phyloP scores from a whole-genome alignment of 2,797 vertebrate genomes.

The Acipenser oxyrinchus region DNA sequence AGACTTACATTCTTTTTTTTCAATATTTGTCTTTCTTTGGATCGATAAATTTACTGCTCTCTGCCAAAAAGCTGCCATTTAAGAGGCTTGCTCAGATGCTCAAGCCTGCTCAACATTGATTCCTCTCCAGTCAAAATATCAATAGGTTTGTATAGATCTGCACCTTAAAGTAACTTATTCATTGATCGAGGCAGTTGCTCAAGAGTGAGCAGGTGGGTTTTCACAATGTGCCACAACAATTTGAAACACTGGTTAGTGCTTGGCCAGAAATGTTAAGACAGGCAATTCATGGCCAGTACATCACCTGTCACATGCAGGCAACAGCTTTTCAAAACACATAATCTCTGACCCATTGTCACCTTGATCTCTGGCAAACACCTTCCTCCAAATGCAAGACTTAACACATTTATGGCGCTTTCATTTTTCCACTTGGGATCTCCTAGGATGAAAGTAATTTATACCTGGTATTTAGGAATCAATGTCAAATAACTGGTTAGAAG shows the following conservation, averaged over 20 bases:
- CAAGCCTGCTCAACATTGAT: conserved; percentile 78
- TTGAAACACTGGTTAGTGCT: conserved; percentile 55
- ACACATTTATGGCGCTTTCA: conserved; percentile 22
- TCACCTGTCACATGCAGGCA: conserved; percentile 54
- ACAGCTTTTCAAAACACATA: conserved; percentile 47
- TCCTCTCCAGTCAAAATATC: conserved; percentile 80
- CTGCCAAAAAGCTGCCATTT: conserved; percentile 72
- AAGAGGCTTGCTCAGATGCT: conserved; percentile 78
- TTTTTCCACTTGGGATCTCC: conserved; percentile 22
- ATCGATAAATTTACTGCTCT: conserved; percentile 83
- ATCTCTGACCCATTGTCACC: conserved; percentile 51
- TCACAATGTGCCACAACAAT: conserved; percentile 57
- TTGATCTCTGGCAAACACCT: conserved; percentile 32
- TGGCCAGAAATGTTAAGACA: conserved; percentile 50
- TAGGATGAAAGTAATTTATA: conserved; percentile 25
- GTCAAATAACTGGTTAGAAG: conserved; percentile 5
- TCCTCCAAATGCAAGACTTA: conserved; percentile 41
- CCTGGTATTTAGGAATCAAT: conserved; percentile 33
- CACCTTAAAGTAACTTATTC: conserved; percentile 76
- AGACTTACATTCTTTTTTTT: conserved; percentile 42
- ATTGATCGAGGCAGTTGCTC: conserved; percentile 79
- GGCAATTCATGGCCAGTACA: conserved; percentile 44
- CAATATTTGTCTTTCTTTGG: conserved; percentile 66
- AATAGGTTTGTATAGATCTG: conserved; percentile 80
- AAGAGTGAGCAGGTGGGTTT: conserved; percentile 67